phyloP scores from a whole-genome alignment of 2,113 vertebrate genomes.

The Sinocyclocheilus grahami region DNA sequence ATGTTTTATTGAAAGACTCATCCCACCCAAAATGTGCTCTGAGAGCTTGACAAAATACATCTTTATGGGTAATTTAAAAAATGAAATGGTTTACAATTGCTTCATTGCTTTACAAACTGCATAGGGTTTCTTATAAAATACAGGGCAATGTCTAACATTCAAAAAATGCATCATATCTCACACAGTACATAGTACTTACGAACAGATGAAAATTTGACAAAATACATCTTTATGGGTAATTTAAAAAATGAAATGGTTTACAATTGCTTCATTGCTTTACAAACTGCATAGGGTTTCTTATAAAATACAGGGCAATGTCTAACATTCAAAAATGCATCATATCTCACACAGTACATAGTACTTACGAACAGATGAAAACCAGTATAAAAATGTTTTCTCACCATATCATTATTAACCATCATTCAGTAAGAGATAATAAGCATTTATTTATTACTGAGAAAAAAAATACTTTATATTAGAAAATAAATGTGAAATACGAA shows the following conservation, averaged over 20 bases:
- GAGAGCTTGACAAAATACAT: neutral
- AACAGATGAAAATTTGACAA: conserved; percentile 26
- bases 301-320: too few relatives aligned
- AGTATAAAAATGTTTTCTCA: conserved; percentile 46
- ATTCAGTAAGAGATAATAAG: neutral
- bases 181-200: conserved; percentile 59
- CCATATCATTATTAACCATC: conserved; percentile 7
- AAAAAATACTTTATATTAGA: neutral
- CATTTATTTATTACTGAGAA: neutral
- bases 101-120: neutral
- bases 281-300: neutral
- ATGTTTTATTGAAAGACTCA: conserved; percentile 16
- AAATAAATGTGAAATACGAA: neutral
- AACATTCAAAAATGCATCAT: conserved; percentile 14
- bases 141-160: neutral
- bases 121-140: neutral
- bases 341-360: conserved; percentile 56
- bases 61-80: neutral
- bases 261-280: neutral
- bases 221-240: neutral
- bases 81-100: neutral
- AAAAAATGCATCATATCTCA: conserved; percentile 31
- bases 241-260: neutral
- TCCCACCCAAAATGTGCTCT: neutral
- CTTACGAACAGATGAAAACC: conserved; percentile 45